phyloP scores from a whole-genome alignment of 2,797 vertebrate species.

The Anableps anableps region DNA sequence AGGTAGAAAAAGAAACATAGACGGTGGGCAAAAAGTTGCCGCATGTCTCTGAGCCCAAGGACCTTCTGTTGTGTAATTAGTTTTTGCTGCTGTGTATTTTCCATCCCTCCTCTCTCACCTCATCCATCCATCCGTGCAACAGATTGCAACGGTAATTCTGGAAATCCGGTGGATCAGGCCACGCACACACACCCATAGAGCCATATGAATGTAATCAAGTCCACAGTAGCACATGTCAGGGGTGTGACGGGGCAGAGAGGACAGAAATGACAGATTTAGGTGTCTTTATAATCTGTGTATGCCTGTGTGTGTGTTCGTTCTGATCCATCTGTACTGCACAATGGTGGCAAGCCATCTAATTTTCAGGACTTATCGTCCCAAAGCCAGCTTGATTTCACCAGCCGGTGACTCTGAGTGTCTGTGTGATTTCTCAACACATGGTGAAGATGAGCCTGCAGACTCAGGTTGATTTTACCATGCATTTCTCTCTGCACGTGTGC shows the following conservation, averaged over 20 bases:
- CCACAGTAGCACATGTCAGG: slow-evolving; percentile 52
- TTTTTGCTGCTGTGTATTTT: slow-evolving; percentile 70
- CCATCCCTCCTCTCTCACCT: slow-evolving; percentile 18
- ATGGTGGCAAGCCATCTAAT: slow-evolving; percentile 75
- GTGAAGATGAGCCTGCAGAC: slow-evolving; percentile 66
- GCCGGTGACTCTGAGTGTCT: slow-evolving; percentile 53
- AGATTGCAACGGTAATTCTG: slow-evolving; percentile 74
- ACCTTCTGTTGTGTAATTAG: slow-evolving; percentile 76
- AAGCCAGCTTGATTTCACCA: slow-evolving; percentile 73
- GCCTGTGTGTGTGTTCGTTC: slow-evolving; percentile 22
- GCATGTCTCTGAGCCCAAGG: slow-evolving; percentile 52
- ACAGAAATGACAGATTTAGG: slow-evolving; percentile 60
- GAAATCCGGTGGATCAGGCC: slow-evolving; percentile 69
- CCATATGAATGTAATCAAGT: slow-evolving; percentile 73
- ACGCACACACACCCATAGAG: slow-evolving; percentile 18
- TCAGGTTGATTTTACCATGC: slow-evolving; percentile 55
- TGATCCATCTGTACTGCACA: slow-evolving; percentile 59
- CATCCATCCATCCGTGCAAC: slow-evolving; percentile 61
- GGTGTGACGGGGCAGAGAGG: slow-evolving; percentile 29
- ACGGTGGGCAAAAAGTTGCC: slow-evolving; percentile 15
- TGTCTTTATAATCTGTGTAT: slow-evolving; percentile 57
- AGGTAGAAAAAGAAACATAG: slow-evolving; percentile 7
- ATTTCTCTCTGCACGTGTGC: slow-evolving; percentile 8
- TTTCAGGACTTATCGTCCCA: slow-evolving; percentile 76
- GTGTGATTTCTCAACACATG: slow-evolving; percentile 57